Evolutionary conservation across 2,888 invertebrate species (phyloP), one percentile per base, ranked within the genome.

Genomic region (Phengaris arion): DNA sequence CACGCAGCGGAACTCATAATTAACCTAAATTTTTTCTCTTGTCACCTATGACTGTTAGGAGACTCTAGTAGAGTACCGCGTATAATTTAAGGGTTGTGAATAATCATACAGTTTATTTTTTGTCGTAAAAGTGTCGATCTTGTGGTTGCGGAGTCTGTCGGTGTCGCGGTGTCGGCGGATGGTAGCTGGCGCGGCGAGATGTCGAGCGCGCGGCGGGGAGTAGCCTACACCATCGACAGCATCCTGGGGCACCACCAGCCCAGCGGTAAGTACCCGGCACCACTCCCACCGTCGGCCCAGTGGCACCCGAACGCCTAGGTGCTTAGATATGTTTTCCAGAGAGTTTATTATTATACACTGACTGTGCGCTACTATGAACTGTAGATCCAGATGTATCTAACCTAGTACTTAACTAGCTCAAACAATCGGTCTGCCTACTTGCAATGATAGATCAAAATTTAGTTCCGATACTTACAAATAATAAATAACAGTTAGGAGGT

Each of bases 191-290:
- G 15, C 48, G 79, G 54, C 72, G 79, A 77, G 76, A 80, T 81
- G 77, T 77, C 79, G 77, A 79, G 81, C 76, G 86, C 86, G 80
- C 85, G 91, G 35, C 87, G 92, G 55, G 90, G 90, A 15, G 81
- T 91, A n/a, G 90, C 89, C 15, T 92, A 92, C 80, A 92, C 91
- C 48, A 93, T 93, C 77, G 92, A 93, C 83, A 90, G 88, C 79
- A 93, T 93, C 77, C 85, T 93, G 2, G 92, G 88, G 9, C 87
- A 86, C 75, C 82, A 76, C 74, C 72, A 52, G 78, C 79, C 79
- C 54, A 1, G 68, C 46, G 68, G 74, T 74, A 68, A 57, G 57
- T 57, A n/a, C 45, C 13, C 22, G 3, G 3, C 15, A n/a, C 59
- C 9, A 4, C 35, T 35, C 1, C 35, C 35, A 69, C n/a, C 13